Conservation (phyloP, 2,113 vertebrate species). For the Centropus bengalensis region DNA sequence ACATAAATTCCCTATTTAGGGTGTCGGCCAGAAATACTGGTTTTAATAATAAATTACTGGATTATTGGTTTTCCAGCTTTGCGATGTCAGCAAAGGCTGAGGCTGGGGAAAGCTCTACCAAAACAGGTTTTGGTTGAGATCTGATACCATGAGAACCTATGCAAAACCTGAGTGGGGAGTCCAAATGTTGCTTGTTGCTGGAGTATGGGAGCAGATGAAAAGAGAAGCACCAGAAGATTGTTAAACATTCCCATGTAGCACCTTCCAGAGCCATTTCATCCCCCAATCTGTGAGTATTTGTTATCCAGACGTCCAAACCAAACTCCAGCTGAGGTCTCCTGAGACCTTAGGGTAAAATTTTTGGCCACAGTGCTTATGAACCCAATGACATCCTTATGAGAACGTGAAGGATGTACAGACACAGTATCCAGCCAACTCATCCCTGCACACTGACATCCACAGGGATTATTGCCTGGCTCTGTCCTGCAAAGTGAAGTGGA, state of each 20-base stretch:
- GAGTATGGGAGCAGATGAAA: background rate
- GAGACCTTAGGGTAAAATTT: background rate
- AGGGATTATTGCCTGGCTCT: background rate
- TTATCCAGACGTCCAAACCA: background rate
- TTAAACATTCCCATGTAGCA: background rate
- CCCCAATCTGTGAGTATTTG: rapidly evolving
- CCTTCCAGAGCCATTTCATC: background rate
- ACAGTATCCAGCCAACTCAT: rapidly evolving
- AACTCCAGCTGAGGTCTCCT: background rate
- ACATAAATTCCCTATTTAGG: constrained; percentile 14
- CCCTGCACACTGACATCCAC: rapidly evolving
- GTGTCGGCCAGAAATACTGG: background rate
- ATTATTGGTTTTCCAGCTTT: background rate
- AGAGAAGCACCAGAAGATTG: background rate
- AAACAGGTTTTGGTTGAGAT: background rate
- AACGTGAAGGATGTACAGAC: rapidly evolving
- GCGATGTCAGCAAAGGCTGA: rapidly evolving
- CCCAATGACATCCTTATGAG: rapidly evolving
- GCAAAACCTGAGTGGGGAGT: background rate
- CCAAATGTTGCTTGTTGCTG: background rate
- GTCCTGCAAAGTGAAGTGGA: rapidly evolving
- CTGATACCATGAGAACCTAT: background rate
- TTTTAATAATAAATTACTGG: constrained; percentile 8
- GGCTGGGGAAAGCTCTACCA: background rate
- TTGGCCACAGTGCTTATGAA: background rate